phyloP scores from a whole-genome alignment of 2,113 vertebrate genomes.

The Cryptotis parvus region DNA sequence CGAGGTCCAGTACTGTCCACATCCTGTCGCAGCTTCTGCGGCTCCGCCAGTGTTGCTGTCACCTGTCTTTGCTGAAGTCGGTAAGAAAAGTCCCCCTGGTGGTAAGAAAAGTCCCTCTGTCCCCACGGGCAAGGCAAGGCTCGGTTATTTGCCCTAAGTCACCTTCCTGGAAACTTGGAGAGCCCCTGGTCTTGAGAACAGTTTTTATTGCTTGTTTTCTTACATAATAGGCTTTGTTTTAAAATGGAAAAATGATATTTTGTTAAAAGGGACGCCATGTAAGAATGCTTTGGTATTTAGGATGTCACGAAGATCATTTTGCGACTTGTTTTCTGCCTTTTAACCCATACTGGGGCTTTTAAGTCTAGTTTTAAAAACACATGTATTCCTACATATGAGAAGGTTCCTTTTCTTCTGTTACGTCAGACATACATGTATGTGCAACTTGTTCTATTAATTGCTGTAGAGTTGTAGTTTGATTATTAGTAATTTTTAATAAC shows the following conservation, averaged over 20 bases:
- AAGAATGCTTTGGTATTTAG: conserved; percentile 14
- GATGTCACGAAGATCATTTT: not conserved
- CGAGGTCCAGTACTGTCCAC: conserved; percentile 90
- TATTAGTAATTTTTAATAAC: not conserved
- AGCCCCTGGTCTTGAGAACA: not conserved
- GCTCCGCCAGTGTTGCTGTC: conserved; percentile 97
- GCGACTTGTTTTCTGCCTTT: not conserved
- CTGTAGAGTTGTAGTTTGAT: not conserved
- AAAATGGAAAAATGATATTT: conserved; percentile 5
- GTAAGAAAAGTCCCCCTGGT: conserved; percentile 80
- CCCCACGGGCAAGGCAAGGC: not conserved
- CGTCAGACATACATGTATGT: too few species aligned
- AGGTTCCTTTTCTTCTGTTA: not conserved
- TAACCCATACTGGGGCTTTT: not conserved
- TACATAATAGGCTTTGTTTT: conserved; percentile 1
- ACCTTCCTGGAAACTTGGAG: not conserved
- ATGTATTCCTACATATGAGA: not conserved
- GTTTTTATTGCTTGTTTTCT: not conserved
- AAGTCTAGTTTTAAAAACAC: not conserved
- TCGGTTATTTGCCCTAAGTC: not conserved
- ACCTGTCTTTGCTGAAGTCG: conserved; percentile 95
- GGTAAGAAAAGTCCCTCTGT: too few species aligned
- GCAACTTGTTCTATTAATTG: too few species aligned
- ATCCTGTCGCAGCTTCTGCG: conserved; percentile 95
- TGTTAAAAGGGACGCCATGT: conserved; percentile 14